These are phyloP conservation scores for Drosophila sulfurigaster DNA, from an alignment of 1,140 invertebrate species.

Conservation along the genomic window DNA sequence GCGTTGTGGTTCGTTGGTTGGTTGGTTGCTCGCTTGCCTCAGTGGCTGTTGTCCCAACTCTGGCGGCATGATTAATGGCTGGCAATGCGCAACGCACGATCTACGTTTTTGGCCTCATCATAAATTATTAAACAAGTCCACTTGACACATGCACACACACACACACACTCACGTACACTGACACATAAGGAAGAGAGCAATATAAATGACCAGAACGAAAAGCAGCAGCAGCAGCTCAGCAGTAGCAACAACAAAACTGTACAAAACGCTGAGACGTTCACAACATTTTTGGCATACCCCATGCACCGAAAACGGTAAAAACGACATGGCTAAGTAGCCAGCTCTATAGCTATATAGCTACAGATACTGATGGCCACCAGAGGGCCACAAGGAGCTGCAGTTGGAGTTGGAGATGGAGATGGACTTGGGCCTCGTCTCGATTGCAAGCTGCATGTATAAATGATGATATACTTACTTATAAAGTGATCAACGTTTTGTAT, in stretches of 20 bases:
- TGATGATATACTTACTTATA: conserved; percentile 75
- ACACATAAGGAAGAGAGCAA: conserved; percentile 47
- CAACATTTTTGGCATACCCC: conserved; percentile 77
- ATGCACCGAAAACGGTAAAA: conserved; percentile 78
- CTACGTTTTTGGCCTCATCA: conserved; percentile 82
- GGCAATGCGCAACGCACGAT: conserved; percentile 81
- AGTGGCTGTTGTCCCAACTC: conserved; percentile 22
- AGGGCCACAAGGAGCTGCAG: conserved; percentile 2
- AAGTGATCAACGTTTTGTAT: conserved; percentile 70
- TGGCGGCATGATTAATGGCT: conserved; percentile 78
- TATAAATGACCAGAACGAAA: conserved; percentile 78
- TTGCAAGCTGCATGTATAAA: conserved; percentile 56
- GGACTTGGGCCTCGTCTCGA: neutral
- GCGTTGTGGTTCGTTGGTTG: no score
- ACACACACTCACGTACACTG: conserved; percentile 3
- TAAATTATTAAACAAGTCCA: conserved; percentile 83
- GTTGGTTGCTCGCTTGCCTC: neutral
- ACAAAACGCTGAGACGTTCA: conserved; percentile 70
- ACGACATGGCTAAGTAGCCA: conserved; percentile 56
- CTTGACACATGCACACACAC: conserved; percentile 75
- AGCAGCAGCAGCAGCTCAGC: conserved; percentile 42
- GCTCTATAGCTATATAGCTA: neutral
- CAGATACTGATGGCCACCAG: neutral
- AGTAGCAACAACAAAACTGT: conserved; percentile 63
- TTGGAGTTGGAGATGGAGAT: neutral